Conservation (phyloP, 2,113 vertebrate species). For the Phrynosoma platyrhinos region DNA sequence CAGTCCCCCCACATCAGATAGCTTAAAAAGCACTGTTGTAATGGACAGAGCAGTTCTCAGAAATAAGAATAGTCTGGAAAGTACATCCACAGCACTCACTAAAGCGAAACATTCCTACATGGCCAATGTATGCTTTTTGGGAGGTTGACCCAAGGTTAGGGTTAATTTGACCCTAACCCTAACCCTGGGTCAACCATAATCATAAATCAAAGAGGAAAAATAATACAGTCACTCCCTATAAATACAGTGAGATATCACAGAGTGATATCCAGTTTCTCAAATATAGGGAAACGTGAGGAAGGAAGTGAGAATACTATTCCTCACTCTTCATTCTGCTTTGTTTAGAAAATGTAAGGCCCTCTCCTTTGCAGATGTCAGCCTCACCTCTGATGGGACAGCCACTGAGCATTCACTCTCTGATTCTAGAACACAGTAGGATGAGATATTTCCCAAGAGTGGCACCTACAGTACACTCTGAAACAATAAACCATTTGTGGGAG, state of each 20-base stretch:
- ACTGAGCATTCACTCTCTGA: neutral
- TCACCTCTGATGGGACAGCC: neutral
- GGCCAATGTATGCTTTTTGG: neutral
- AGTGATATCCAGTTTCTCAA: neutral
- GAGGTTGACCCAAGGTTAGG: no score
- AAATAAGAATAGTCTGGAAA: neutral
- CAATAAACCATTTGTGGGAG: neutral
- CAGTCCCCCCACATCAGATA: no score
- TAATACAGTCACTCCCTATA: neutral
- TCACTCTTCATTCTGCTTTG: neutral
- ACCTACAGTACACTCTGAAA: neutral
- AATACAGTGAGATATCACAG: neutral
- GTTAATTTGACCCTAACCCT: no score
- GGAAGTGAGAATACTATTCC: neutral
- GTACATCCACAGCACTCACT: neutral
- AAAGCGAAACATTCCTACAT: neutral
- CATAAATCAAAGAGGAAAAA: neutral
- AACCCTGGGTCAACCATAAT: neutral
- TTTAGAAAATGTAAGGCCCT: neutral
- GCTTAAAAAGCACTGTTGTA: no score
- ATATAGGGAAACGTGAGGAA: neutral
- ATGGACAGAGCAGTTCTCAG: neutral
- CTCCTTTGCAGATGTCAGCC: neutral
- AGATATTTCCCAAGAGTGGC: neutral
- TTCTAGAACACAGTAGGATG: neutral